Percentiles rank a stretch among this genome's conserved stretches.
phyloP scores from a whole-genome alignment of 35 echinoderm and acorn worm species.

The Patiria miniata region DNA sequence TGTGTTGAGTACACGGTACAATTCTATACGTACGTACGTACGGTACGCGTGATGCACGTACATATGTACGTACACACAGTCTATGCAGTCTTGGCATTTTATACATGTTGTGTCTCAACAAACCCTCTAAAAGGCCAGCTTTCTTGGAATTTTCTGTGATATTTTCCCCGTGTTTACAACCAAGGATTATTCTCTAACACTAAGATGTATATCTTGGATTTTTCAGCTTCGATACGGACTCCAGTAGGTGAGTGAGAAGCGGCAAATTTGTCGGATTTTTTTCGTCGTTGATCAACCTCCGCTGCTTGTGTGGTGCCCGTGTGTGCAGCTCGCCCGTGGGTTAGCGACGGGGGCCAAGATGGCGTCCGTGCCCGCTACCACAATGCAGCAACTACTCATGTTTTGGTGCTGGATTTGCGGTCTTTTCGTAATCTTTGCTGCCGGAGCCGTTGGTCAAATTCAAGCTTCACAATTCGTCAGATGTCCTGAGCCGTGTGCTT shows the following conservation, averaged over 20 bases:
- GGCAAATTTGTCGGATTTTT: background rate
- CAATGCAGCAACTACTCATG: background rate
- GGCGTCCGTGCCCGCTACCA: background rate
- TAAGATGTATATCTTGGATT: constrained; percentile 21
- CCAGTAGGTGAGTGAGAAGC: constrained; percentile 8
- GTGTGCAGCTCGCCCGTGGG: background rate
- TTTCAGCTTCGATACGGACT: constrained; percentile 10
- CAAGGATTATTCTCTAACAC: background rate
- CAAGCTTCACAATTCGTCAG: constrained; percentile 41
- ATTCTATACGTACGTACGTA: background rate
- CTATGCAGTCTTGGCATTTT: background rate
- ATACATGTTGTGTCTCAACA: background rate
- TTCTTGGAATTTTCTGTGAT: background rate
- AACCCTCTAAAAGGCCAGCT: too few relatives aligned
- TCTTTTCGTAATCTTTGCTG: background rate
- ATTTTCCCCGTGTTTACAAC: background rate
- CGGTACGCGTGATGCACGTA: background rate
- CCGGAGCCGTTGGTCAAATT: background rate
- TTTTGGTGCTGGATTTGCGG: constrained; percentile 30
- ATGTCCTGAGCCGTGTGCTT: constrained; percentile 61
- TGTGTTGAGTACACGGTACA: background rate
- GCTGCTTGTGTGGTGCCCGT: background rate
- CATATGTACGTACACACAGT: background rate
- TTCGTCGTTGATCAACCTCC: background rate
- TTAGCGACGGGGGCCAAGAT: background rate